Evolutionary conservation across 2,888 invertebrate species (phyloP).

Genomic region (Anodontia alba): DNA sequence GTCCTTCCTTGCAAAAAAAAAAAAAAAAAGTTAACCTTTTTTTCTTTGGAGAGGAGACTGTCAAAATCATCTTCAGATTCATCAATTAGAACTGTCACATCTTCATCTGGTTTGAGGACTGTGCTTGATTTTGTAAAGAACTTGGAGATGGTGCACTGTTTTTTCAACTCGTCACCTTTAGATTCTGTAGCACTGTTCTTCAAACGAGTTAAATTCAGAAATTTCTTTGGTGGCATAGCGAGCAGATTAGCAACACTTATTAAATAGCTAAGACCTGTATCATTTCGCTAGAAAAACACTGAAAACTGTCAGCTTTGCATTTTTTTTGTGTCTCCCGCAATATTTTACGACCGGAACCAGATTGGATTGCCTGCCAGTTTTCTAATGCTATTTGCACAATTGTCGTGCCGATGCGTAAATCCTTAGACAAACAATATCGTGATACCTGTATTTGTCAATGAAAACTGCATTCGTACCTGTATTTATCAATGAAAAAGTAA

Average conservation of each 20-base stretch:
- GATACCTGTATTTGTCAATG: too few species aligned
- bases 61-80: conserved; percentile 17
- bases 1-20: too few species aligned
- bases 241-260: background rate
- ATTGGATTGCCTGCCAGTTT: too few species aligned
- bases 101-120: background rate
- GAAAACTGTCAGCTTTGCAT: background rate
- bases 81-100: conserved; percentile 37
- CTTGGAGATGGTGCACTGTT: conserved; percentile 67
- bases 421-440: too few species aligned
- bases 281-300: background rate
- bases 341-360: background rate
- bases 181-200: background rate
- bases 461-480: too few species aligned
- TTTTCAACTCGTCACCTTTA: background rate
- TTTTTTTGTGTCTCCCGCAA: background rate
- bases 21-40: conserved; percentile 22
- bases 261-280: background rate
- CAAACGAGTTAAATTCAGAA: background rate
- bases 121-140: conserved; percentile 55
- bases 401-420: too few species aligned
- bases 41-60: conserved; percentile 14
- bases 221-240: background rate
- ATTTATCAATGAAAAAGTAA: too few species aligned
- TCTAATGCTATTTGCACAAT: too few species aligned